phyloP scores from a whole-genome alignment of 2,888 invertebrate species.

The Erebia aethiops region DNA sequence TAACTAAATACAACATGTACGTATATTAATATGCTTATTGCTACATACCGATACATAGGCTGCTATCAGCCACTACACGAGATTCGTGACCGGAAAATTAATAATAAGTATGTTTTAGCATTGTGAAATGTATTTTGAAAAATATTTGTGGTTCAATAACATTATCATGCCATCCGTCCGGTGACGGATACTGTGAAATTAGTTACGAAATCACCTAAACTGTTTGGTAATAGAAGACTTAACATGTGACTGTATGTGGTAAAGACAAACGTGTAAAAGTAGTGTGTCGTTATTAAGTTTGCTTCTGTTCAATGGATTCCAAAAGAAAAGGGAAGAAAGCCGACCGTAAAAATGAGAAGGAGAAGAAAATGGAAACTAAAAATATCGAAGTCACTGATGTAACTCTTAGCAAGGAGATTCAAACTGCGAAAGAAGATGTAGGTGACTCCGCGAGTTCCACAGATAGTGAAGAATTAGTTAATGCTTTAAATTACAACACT shows the following conservation, averaged over 20 bases:
- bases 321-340: slow-evolving; percentile 56
- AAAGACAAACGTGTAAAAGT: slow-evolving; percentile 30
- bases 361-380: slow-evolving; percentile 62
- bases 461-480: slow-evolving; percentile 85
- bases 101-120: slow-evolving; percentile 54
- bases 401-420: slow-evolving; percentile 51
- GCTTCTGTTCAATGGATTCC: slow-evolving; percentile 63
- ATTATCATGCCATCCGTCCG: slow-evolving; percentile 58
- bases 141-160: slow-evolving; percentile 51
- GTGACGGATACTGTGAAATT: slow-evolving; percentile 59
- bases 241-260: slow-evolving; percentile 71
- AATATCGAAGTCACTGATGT: slow-evolving; percentile 49
- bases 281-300: slow-evolving; percentile 23
- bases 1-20: too few species aligned
- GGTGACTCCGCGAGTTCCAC: slow-evolving; percentile 77
- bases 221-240: slow-evolving; percentile 40
- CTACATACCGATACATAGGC: neutral
- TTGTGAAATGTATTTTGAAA: slow-evolving; percentile 58
- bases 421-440: slow-evolving; percentile 50
- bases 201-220: slow-evolving; percentile 65
- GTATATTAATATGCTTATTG: neutral
- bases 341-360: slow-evolving; percentile 69
- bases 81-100: slow-evolving; percentile 42
- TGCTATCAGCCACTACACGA: neutral
- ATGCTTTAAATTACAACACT: slow-evolving; percentile 88